These are phyloP conservation scores for Cephonodes hylas DNA, from an alignment of 2,888 invertebrate species.

Conservation along the genomic window DNA sequence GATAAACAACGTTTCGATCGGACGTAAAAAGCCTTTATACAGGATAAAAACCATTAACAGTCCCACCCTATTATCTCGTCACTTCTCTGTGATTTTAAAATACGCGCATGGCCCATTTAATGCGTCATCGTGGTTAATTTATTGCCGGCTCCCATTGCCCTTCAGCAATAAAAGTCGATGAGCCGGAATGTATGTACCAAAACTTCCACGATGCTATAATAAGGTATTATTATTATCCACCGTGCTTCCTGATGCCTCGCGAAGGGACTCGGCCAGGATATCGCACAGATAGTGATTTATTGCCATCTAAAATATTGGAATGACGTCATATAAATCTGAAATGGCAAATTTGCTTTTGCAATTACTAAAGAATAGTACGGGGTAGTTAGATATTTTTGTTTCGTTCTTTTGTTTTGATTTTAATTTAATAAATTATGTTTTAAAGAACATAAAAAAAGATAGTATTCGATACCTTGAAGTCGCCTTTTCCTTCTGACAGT, in stretches of 20 bases:
- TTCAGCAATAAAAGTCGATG: constrained; percentile 73
- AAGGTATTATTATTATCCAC: constrained; percentile 54
- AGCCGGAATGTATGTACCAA: constrained; percentile 73
- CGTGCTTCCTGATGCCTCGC: constrained; percentile 40
- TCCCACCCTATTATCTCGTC: constrained; percentile 1
- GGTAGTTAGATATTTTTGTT: not conserved
- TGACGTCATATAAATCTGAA: not conserved
- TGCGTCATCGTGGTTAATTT: constrained; percentile 70
- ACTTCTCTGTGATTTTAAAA: constrained; percentile 55
- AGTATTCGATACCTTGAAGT: too few species aligned
- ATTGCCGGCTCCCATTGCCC: constrained; percentile 50
- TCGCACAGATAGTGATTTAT: not conserved
- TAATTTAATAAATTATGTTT: too few species aligned
- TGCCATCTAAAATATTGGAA: not conserved
- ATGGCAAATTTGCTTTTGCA: not conserved
- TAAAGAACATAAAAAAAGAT: too few species aligned
- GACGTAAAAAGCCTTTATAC: not conserved
- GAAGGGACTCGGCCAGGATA: constrained; percentile 34
- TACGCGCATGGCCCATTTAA: constrained; percentile 65
- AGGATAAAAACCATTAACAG: not conserved
- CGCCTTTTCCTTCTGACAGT: too few species aligned
- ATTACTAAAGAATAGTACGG: not conserved
- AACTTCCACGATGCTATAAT: constrained; percentile 68
- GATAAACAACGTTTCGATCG: not conserved
- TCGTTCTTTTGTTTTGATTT: not conserved